Base-by-base conservation (phyloP, 2,888 invertebrate species). In the Epinotia ramella region DNA sequence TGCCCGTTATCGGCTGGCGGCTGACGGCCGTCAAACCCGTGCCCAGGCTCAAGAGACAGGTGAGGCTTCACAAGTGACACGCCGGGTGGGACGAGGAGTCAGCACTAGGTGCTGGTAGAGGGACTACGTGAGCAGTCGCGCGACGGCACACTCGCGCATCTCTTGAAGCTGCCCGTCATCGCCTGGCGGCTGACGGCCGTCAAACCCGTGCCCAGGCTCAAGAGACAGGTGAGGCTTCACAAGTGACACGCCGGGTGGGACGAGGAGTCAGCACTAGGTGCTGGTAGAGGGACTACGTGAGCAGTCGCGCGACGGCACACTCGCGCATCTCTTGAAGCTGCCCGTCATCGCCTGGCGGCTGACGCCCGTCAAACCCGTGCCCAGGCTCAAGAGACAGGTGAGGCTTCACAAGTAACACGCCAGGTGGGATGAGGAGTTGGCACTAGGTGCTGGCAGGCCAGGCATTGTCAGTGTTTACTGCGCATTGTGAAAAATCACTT, bases 311-410 rank as follows among this genome's bases (percentile, higher is more conserved):
- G 97, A 97, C 83, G 97, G 97, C 40, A 96, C 96, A 0, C 92
- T 98, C 72, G 94, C 96, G 24, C 96, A 96, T 84, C 95, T 96
- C 13, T 84, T 97, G 68, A 95, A 96, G 40, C 91, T 96, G 82
- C 96, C 97, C 0, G 95, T 97, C 18, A 91, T 96, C 49, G 96
- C 96, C 33, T 97, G 97, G 97, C 95, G 96, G 73, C 95, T 97
- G 20, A 78, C 90, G 11, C 86, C 88, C 11, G 77, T 89, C 70
- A 88, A 88, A 49, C 95, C 91, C 0, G 81, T 40, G 40, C 9
- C 40, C 40, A 40, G 40, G 9, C 40, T 40, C 1, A 9, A 40
- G 40, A 40, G 40, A 40, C 40, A 40, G 89, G 94, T 94, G 64
- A 80, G 44, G 18, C 11, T 13, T 65, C 1, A 53, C 53, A 53